These are phyloP conservation scores for Conus ventricosus DNA, from an alignment of 1,140 invertebrate genomes.

Conservation along the genomic window DNA sequence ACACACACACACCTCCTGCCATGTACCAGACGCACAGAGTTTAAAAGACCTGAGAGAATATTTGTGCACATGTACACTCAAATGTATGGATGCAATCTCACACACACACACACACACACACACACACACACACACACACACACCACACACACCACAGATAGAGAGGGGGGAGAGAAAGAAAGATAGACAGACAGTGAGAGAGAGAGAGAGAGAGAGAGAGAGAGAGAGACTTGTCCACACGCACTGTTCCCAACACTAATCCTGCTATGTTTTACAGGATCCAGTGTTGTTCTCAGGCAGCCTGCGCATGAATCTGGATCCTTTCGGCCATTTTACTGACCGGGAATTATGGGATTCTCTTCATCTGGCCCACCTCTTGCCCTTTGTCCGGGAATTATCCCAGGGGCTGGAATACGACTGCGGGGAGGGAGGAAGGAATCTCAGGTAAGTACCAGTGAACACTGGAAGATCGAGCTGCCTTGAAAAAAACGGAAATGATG, in stretches of 20 bases:
- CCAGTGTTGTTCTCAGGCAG: constrained; percentile 74
- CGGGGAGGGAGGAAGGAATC: constrained; percentile 74
- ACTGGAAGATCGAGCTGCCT: no score
- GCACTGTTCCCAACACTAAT: no score
- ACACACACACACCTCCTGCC: neutral
- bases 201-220: no score
- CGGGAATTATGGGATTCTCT: constrained; percentile 83
- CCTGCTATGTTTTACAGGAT: constrained; percentile 73
- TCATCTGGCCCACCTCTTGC: constrained; percentile 79
- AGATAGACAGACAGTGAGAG: no score
- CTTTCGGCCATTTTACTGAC: constrained; percentile 84
- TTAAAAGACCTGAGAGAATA: no score
- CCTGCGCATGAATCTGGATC: constrained; percentile 89
- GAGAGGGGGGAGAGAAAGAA: no score
- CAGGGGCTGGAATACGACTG: constrained; percentile 69
- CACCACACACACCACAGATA: no score
- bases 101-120: neutral
- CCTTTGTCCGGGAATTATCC: constrained; percentile 66
- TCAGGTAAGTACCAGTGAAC: constrained; percentile 68
- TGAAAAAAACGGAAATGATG: no score
- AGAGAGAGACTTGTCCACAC: no score
- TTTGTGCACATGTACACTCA: no score
- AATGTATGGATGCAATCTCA: no score
- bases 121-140: neutral
- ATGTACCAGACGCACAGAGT: no score